Evolutionary conservation across 1,140 invertebrate species (phyloP), one percentile per base, ranked within the genome.

Genomic region (Tenebrio molitor): DNA sequence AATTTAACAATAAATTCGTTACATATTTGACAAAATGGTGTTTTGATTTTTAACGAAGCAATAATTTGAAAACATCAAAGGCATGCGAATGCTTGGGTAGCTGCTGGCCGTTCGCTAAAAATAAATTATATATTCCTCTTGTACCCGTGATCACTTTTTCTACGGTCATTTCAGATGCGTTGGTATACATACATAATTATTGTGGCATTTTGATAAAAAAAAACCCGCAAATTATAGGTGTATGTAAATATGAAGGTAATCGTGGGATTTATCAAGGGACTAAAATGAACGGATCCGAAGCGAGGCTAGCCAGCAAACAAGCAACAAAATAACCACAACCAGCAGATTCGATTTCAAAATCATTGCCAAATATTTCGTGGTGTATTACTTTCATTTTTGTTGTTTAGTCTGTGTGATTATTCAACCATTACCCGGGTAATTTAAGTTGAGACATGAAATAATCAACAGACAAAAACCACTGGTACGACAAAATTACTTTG

Each of bases 381-480:
- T 39, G 62, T 64, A 64, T 66, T 66, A 42, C 41, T 41, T 66
- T 66, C 64, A 42, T 41, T 66, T 66, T 66, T 66, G 41, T 66
- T 66, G 41, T 44, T 42, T 66, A 19, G 21, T 39, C 41, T 42
- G 23, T 42, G 36, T 23, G 23, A 16, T 41, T 36, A 65, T 65
- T 65, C 50, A 58, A 58, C 21, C 50, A 58, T 58, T 58, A 58
- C 50, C 14, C 12, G 6, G 50, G 6, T 29, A 29, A 29, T 58
- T 29, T 29, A 58, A 25, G 50, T 58, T 29, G 50, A 14, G 23
- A 58, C 50, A 58, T 68, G 46, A 68, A 68, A 14, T 36, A 21
- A 7, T 10, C 42, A 4, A n/a, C 5, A 5, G 42, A 46, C 42
- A n/a, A n/a, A 8, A 53, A 53, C 17, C n/a, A n/a, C 6, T 53